Conservation (phyloP, 2,888 invertebrate species). For the Drosophila cracens region DNA sequence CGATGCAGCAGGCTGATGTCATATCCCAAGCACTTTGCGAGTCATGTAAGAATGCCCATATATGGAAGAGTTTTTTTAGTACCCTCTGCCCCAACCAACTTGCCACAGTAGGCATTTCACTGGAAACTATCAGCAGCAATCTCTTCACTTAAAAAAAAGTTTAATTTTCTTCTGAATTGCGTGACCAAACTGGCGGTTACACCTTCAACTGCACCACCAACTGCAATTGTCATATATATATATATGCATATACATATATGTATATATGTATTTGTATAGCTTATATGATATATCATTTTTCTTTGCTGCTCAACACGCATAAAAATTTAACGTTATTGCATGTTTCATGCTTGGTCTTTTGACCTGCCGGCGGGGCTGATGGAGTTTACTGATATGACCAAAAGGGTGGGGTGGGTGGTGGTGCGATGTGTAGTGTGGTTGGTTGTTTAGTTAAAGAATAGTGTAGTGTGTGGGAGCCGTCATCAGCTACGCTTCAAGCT, state of each 20-base stretch:
- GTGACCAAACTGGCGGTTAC: conserved; percentile 62
- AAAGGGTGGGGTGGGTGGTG: conserved; percentile 16
- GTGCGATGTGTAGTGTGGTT: conserved; percentile 22
- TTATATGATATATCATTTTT: conserved; percentile 12
- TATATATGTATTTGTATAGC: neutral
- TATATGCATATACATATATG: neutral
- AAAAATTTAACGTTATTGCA: conserved; percentile 77
- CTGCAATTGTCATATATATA: conserved; percentile 40
- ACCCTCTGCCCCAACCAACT: neutral
- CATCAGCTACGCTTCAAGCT: conserved; percentile 42
- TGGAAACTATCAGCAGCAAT: conserved; percentile 34
- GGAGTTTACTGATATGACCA: conserved; percentile 55
- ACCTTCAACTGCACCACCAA: conserved; percentile 64
- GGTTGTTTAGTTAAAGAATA: conserved; percentile 15
- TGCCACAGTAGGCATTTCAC: conserved; percentile 9
- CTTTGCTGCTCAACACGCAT: conserved; percentile 61
- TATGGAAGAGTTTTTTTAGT: conserved; percentile 8
- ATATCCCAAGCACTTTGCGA: conserved; percentile 26
- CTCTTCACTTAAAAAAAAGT: conserved; percentile 27
- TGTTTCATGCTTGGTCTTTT: conserved; percentile 66
- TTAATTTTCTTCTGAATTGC: conserved; percentile 65
- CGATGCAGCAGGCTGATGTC: conserved; percentile 56
- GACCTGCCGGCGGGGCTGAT: conserved; percentile 56
- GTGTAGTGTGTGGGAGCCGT: conserved; percentile 40
- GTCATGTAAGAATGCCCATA: conserved; percentile 7